A percentile compares a stretch with the other conserved stretches of the same genome.
phyloP scores from a whole-genome alignment of 2,797 vertebrate genomes.

The Chrosomus eos region DNA sequence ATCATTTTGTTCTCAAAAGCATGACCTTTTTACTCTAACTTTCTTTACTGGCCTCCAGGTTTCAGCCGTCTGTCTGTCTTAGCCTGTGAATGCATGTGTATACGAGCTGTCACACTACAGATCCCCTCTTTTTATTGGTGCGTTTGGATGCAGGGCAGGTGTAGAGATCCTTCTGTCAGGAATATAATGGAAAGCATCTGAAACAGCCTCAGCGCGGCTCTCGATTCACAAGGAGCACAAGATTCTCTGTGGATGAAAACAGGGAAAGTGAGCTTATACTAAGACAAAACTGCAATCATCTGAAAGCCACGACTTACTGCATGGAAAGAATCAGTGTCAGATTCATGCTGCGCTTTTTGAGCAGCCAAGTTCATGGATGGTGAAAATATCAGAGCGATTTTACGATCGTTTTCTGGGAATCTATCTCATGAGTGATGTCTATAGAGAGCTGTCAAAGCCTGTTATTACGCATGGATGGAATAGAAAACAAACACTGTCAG shows the following conservation, averaged over 20 bases:
- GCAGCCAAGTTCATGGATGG: slow-evolving; percentile 12
- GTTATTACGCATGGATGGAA: slow-evolving; percentile 41
- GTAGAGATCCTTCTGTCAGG: slow-evolving; percentile 3
- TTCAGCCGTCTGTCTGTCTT: background rate
- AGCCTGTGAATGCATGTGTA: background rate
- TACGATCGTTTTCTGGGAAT: slow-evolving; percentile 32
- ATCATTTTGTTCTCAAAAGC: background rate
- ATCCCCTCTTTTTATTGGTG: background rate
- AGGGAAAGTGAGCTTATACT: slow-evolving; percentile 30
- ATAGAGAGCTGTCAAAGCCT: slow-evolving; percentile 24
- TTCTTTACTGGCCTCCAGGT: background rate
- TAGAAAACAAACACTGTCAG: slow-evolving; percentile 23
- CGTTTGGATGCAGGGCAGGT: background rate
- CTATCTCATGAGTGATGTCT: slow-evolving; percentile 23
- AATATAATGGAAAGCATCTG: slow-evolving; percentile 1
- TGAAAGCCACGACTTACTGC: background rate
- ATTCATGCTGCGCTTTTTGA: background rate
- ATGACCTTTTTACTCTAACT: background rate
- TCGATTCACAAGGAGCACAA: slow-evolving; percentile 66
- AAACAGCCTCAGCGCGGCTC: slow-evolving; percentile 58
- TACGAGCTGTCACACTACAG: too few species aligned
- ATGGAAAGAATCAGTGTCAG: slow-evolving; percentile 25
- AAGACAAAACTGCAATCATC: background rate
- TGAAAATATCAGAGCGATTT: slow-evolving; percentile 37
- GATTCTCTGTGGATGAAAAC: slow-evolving; percentile 63